Evolutionary conservation across 1,140 invertebrate genomes (phyloP).

Genomic region (Palaemon carinicauda): DNA sequence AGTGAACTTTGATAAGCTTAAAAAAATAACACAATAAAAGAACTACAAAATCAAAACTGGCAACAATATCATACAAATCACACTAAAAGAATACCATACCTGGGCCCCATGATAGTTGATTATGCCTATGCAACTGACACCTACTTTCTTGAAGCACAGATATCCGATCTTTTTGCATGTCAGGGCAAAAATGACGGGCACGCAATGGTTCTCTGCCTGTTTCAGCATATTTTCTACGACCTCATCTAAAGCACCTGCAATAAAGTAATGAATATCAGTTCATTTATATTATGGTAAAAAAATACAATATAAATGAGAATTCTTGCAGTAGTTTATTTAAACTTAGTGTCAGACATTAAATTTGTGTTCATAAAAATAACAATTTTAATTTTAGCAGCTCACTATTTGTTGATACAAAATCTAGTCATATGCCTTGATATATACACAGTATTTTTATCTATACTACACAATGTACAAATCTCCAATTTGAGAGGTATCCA

Average conservation of each 20-base stretch:
- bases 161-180: slow-evolving; percentile 68
- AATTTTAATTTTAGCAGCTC: too few relatives aligned
- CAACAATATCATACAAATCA: too few relatives aligned
- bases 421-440: too few relatives aligned
- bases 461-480: too few relatives aligned
- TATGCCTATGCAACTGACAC: slow-evolving; percentile 70
- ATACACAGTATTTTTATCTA: too few relatives aligned
- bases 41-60: not conserved
- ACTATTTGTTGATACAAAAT: too few relatives aligned
- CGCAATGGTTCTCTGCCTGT: slow-evolving; percentile 66
- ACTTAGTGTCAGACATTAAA: too few relatives aligned
- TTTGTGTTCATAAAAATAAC: too few relatives aligned
- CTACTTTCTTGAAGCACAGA: slow-evolving; percentile 68
- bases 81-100: slow-evolving; percentile 61
- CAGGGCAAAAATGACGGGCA: slow-evolving; percentile 69
- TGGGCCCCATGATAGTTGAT: slow-evolving; percentile 71
- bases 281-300: too few relatives aligned
- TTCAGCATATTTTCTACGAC: slow-evolving; percentile 66
- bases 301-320: too few relatives aligned
- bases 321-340: too few relatives aligned
- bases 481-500: too few relatives aligned
- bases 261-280: not conserved
- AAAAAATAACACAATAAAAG: not conserved
- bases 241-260: slow-evolving; percentile 64
- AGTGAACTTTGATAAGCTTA: not conserved